phyloP scores from a whole-genome alignment of 2,888 invertebrate genomes.

The Saturnia japonica region DNA sequence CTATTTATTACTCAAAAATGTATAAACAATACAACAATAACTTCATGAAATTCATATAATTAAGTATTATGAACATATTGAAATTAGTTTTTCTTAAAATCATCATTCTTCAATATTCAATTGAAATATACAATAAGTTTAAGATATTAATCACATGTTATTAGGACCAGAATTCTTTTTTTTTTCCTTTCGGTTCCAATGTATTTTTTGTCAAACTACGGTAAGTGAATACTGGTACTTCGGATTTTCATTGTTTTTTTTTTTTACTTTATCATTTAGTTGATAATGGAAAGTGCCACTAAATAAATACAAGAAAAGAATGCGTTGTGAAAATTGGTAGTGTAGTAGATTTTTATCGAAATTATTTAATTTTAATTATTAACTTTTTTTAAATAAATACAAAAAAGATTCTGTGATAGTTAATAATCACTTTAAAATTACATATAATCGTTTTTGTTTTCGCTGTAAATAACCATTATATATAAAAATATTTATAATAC shows the following conservation, averaged over 20 bases:
- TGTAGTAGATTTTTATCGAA: conserved; percentile 30
- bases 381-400: conserved; percentile 26
- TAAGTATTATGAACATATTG: not conserved
- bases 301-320: conserved; percentile 39
- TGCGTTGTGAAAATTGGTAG: conserved; percentile 42
- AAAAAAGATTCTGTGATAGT: conserved; percentile 66
- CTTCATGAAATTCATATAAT: not conserved
- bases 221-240: not conserved
- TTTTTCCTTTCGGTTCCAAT: not conserved
- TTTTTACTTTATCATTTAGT: conserved; percentile 32
- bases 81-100: not conserved
- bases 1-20: not conserved
- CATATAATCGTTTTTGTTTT: not conserved
- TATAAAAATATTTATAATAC: not conserved
- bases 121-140: not conserved
- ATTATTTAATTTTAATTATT: conserved; percentile 32
- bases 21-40: not conserved
- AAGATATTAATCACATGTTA: not conserved
- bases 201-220: not conserved
- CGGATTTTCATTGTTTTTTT: not conserved
- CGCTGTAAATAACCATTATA: not conserved
- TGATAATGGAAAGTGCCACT: conserved; percentile 64
- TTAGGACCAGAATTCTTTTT: not conserved
- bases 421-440: conserved; percentile 28
- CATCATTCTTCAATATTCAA: not conserved